A percentile compares a stretch with the other conserved stretches of the same genome.
Conservation (phyloP, 2,113 vertebrate species). For the Odontophorus gujanensis region DNA sequence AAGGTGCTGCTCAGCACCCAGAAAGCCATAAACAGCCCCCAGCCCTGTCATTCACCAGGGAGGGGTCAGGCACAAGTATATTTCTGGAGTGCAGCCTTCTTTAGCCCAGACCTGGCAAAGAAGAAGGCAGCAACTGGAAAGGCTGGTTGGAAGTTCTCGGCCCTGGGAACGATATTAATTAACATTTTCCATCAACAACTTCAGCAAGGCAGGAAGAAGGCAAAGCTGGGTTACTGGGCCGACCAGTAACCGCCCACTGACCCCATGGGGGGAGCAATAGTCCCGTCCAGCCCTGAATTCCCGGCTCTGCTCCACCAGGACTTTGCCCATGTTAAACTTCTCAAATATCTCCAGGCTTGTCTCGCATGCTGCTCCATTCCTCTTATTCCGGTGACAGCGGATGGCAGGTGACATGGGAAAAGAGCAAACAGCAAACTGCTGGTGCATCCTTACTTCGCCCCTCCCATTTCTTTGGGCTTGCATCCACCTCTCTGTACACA, state of each 20-base stretch:
- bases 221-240: constrained; percentile 56
- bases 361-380: fast-evolving
- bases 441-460: not conserved
- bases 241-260: constrained; percentile 1
- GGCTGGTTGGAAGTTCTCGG: not conserved
- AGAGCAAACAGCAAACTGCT: not conserved
- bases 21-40: constrained; percentile 15
- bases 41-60: fast-evolving
- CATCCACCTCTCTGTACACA: fast-evolving
- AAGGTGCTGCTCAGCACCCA: not conserved
- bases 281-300: not conserved
- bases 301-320: not conserved
- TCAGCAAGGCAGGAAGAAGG: constrained; percentile 13
- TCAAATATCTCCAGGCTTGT: not conserved
- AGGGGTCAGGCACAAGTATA: fast-evolving
- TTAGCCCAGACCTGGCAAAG: constrained; percentile 39
- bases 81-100: constrained; percentile 9
- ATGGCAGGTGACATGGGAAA: not conserved
- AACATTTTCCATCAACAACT: constrained; percentile 30
- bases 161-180: not conserved
- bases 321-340: constrained; percentile 3
- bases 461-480: not conserved
- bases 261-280: not conserved
- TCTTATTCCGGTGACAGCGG: not conserved
- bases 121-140: constrained; percentile 11